A percentile compares a stretch with the other conserved stretches of the same genome.
Evolutionary conservation across 2,888 invertebrate genomes (phyloP).

Genomic region (Melitaea athalia): DNA sequence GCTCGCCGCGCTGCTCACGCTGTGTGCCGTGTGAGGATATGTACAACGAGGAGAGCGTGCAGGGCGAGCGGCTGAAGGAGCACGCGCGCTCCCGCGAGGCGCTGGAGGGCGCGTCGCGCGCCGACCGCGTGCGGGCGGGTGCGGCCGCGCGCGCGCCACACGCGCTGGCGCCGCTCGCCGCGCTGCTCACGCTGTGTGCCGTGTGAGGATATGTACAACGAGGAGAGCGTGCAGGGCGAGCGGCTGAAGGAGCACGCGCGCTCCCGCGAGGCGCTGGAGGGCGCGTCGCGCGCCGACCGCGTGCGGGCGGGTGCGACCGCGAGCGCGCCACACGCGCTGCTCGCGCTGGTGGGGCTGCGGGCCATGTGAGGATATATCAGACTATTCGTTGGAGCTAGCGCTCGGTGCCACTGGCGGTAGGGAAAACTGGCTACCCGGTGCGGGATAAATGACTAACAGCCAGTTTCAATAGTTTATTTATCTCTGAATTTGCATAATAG

Average conservation of each 20-base stretch:
- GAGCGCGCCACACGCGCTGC: constrained; percentile 53
- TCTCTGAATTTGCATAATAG: no score
- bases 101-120: constrained; percentile 85
- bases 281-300: constrained; percentile 86
- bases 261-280: constrained; percentile 87
- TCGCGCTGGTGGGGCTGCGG: constrained; percentile 48
- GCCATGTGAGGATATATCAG: no score
- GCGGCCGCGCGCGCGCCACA: constrained; percentile 51
- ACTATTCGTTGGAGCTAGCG: no score
- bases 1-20: constrained; percentile 51
- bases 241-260: constrained; percentile 89
- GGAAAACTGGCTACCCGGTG: no score
- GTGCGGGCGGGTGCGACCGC: constrained; percentile 83
- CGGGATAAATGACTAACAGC: no score
- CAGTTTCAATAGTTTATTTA: no score
- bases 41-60: constrained; percentile 93
- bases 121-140: constrained; percentile 87
- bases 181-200: constrained; percentile 47
- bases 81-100: constrained; percentile 91
- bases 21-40: constrained; percentile 9
- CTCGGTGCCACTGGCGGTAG: no score
- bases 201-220: constrained; percentile 77
- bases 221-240: constrained; percentile 92
- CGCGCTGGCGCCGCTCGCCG: constrained; percentile 55
- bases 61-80: constrained; percentile 88